Percentiles rank a stretch among this genome's conserved stretches.
These are phyloP conservation scores for Pao palembangensis DNA, from an alignment of 2,113 vertebrate species.

Conservation along the genomic window DNA sequence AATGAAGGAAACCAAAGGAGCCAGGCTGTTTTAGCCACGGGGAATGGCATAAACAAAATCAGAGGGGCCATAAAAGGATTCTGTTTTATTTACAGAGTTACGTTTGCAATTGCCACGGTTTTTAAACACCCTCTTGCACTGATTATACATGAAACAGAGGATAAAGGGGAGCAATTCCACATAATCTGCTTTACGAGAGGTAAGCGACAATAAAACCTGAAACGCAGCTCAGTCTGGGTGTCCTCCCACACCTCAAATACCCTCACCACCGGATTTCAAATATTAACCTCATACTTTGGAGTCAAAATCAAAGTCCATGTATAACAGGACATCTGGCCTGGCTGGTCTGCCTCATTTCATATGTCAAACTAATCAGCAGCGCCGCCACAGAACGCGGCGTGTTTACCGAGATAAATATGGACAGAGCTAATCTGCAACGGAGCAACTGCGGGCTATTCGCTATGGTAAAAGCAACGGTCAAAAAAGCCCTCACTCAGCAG, in stretches of 20 bases:
- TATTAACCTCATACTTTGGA: conserved; percentile 11
- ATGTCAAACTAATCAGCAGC: conserved; percentile 37
- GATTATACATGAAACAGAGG: conserved; percentile 53
- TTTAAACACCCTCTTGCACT: conserved; percentile 48
- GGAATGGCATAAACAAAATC: conserved; percentile 9
- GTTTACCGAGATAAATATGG: conserved; percentile 48
- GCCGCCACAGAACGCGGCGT: conserved; percentile 15
- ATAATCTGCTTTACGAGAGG: background rate
- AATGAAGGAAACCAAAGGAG: conserved; percentile 41
- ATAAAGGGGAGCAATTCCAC: conserved; percentile 42
- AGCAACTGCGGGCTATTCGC: conserved; percentile 33
- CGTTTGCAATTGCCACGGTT: conserved; percentile 37
- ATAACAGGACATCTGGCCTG: conserved; percentile 17
- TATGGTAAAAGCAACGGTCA: conserved; percentile 29
- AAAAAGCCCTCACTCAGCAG: conserved; percentile 53
- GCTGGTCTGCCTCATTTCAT: conserved; percentile 22
- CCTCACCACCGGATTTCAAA: conserved; percentile 14
- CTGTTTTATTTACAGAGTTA: conserved; percentile 44
- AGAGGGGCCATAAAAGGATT: conserved; percentile 23
- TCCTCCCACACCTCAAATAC: too few species aligned
- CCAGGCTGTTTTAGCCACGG: background rate
- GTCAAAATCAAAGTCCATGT: conserved; percentile 16
- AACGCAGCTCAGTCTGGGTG: conserved; percentile 19
- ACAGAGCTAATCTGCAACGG: conserved; percentile 33
- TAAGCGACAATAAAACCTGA: conserved; percentile 17